Base-by-base conservation (phyloP, 2,888 invertebrate species). In the Andricus quercusramuli region DNA sequence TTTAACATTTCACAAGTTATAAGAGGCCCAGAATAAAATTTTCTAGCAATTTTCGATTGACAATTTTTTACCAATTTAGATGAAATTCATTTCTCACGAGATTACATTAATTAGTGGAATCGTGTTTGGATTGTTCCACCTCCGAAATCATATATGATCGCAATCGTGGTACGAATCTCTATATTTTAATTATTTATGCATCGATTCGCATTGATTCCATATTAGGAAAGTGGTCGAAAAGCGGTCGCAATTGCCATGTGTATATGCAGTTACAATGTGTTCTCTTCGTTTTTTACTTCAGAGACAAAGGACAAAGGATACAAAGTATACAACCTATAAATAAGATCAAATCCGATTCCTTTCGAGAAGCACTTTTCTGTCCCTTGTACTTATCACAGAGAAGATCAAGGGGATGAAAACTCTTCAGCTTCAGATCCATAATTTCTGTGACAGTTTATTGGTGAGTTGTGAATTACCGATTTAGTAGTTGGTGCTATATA, bases 201-300 rank as follows among this genome's bases (percentile, higher is more conserved):
- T 64, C 56, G 59, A 64, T 22, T 77, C 22, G 56, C 74, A 51
- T 25, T 51, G 68, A 78, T 78, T 77, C 83, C 83, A 79, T 81
- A 83, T 81, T 83, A 81, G 81, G 83, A 83, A 83, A 79, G 80
- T 29, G 25, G 77, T 37, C 65, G 79, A 82, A 80, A 80, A 79
- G 77, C 79, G 82, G 76, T 74, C 80, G 82, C 56, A 64, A 77
- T 77, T 47, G 41, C 79, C 51, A 70, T 51, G 32, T 70, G 51
- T 70, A 25, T 68, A 44, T 29, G 29, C 25, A 15, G 29, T 70
- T 70, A 70, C 70, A 70, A 70, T 70, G 51, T 51, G 51, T 29
- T 70, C 70, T 70, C 70, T 25, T 32, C 20, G 51, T 17, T 32
- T 70, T 70, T 70, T 51, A 47, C 51, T 70, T 25, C 20, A 29